Evolutionary conservation across 2,113 vertebrate genomes (phyloP).

Genomic region (Bolborhynchus lineola): DNA sequence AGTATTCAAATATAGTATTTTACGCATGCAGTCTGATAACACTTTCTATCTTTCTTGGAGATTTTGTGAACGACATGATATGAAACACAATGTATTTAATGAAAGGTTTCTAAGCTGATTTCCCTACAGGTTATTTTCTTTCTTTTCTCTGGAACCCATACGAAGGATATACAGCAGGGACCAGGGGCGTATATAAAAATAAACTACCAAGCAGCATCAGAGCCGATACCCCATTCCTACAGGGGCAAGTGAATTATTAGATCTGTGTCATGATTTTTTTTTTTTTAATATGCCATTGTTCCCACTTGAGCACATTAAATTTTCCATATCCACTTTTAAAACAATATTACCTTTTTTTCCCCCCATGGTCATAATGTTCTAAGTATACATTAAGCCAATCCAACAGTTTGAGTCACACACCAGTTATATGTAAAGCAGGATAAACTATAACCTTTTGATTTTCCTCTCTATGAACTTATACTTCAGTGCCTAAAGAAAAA

Average conservation of each 20-base stretch:
- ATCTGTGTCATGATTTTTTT: constrained; percentile 79
- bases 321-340: constrained; percentile 81
- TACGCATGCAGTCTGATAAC: constrained; percentile 74
- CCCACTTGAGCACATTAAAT: constrained; percentile 79
- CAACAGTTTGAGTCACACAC: constrained; percentile 72
- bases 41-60: constrained; percentile 75
- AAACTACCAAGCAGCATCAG: constrained; percentile 77
- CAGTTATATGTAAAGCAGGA: constrained; percentile 72
- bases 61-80: constrained; percentile 78
- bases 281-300: constrained; percentile 84
- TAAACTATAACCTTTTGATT: constrained; percentile 70
- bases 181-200: constrained; percentile 80
- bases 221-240: constrained; percentile 77
- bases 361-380: constrained; percentile 74
- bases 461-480: constrained; percentile 50
- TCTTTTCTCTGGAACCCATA: constrained; percentile 81
- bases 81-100: constrained; percentile 82
- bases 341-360: constrained; percentile 77
- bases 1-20: constrained; percentile 80
- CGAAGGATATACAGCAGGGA: constrained; percentile 76
- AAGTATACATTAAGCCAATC: constrained; percentile 74
- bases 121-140: constrained; percentile 82
- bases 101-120: constrained; percentile 82
- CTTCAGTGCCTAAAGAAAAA: constrained; percentile 34
- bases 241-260: constrained; percentile 84